A percentile compares a stretch with the other conserved stretches of the same genome.
Conservation (phyloP, 2,888 invertebrate genomes). For the Dryadula phaetusa region DNA sequence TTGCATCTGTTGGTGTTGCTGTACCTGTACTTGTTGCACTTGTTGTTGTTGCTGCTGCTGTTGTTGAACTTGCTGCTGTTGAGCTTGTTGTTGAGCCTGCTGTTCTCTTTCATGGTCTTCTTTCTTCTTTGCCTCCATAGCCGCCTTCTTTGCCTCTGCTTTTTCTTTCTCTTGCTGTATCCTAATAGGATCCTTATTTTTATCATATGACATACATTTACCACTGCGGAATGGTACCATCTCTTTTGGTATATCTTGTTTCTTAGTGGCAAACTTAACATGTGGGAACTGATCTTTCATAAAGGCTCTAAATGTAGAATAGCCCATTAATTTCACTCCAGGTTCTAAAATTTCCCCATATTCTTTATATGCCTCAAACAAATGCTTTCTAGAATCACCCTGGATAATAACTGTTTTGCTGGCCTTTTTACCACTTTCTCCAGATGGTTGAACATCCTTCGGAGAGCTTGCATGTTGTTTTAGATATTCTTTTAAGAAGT, state of each 20-base stretch:
- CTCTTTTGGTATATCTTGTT: conserved; percentile 77
- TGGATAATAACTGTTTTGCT: conserved; percentile 81
- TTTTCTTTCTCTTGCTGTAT: conserved; percentile 80
- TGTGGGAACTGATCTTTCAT: conserved; percentile 93
- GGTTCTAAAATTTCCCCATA: conserved; percentile 89
- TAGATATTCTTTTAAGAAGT: conserved; percentile 89
- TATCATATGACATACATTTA: conserved; percentile 82
- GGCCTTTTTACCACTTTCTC: conserved; percentile 75
- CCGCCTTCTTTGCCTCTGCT: conserved; percentile 79
- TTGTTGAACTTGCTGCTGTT: conserved; percentile 65
- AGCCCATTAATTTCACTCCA: conserved; percentile 90
- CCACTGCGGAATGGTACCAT: conserved; percentile 81
- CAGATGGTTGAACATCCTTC: conserved; percentile 77
- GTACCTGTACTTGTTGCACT: conserved; percentile 73
- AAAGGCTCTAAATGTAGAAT: conserved; percentile 91
- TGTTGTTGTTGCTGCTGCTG: conserved; percentile 71
- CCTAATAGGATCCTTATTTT: conserved; percentile 80
- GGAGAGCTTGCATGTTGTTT: conserved; percentile 86
- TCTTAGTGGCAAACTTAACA: conserved; percentile 88
- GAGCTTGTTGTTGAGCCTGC: conserved; percentile 66
- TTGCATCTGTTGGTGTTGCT: conserved; percentile 76
- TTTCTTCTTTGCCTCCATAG: conserved; percentile 80
- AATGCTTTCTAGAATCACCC: conserved; percentile 86
- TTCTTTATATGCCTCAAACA: conserved; percentile 90
- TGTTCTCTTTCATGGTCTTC: conserved; percentile 78